Conservation (phyloP, 2,113 vertebrate genomes). For the Glareola pratincola region DNA sequence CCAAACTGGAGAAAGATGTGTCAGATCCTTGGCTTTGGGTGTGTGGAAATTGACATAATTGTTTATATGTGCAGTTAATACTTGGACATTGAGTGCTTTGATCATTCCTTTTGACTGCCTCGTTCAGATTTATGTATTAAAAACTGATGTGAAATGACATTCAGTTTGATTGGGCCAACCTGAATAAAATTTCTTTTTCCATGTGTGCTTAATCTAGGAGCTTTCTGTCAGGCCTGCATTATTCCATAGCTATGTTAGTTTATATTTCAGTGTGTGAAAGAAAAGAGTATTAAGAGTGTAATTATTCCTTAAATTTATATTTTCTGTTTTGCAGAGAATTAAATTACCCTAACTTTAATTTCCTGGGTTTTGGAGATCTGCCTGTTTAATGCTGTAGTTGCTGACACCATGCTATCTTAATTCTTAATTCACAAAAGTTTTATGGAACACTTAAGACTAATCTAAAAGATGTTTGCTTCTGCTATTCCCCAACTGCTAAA, state of each 20-base stretch:
- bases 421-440: background rate
- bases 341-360: background rate
- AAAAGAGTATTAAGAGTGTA: background rate
- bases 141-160: background rate
- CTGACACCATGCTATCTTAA: background rate
- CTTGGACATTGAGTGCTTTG: background rate
- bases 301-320: background rate
- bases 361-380: background rate
- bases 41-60: background rate
- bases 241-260: background rate
- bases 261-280: background rate
- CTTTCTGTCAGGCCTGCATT: background rate
- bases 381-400: background rate
- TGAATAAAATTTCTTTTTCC: background rate
- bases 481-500: background rate
- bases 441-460: background rate
- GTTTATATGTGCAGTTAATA: background rate
- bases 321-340: background rate
- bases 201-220: background rate
- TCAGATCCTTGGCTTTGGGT: background rate
- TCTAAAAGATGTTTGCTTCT: background rate
- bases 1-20: background rate
- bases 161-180: background rate
- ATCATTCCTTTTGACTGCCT: background rate
- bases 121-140: background rate